Evolutionary conservation across 2,113 vertebrate genomes (phyloP), one percentile per base, ranked within the genome.

Genomic region (Cebidichthys violaceus): DNA sequence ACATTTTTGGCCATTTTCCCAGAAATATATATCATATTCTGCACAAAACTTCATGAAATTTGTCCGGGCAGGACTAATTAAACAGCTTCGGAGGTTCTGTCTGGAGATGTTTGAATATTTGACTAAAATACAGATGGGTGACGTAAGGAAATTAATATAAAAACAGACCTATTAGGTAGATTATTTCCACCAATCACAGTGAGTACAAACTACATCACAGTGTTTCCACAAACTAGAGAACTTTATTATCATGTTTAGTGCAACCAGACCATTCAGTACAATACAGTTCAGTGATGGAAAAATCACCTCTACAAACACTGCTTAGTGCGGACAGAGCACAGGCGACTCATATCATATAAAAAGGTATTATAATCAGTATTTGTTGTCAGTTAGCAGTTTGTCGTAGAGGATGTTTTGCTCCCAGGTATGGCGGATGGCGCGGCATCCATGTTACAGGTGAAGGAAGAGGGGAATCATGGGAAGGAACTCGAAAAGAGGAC

Each of bases 191-290:
- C 31, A 10, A 70, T 70, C 39, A 27, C 27, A 64, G 14, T 0
- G 4, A 41, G 47, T 7, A 35, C 1, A 68, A 50, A 11, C 9
- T 31, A 14, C n/a, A 67, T 4, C 2, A 70, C 41, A n/a, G 24
- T 62, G 9, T 75, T 78, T 78, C 68, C 79, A 69, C 79, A 75
- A 82, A 70, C 33, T 55, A 8, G 70, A 79, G 54, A 67, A 68
- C 43, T 83, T 87, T 83, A 87, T 76, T 83, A 9, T 69, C 62
- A 69, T 27, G 43, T 64, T 73, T 4, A 61, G 33, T 75, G 65
- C 66, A 65, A 71, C 73, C 22, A 59, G 22, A 88, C 37, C 65
- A 52, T 59, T 83, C 72, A 74, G 54, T 15, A 50, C n/a, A 65
- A 41, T 15, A 55, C 29, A 50, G 50, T 43, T 75, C 57, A 66